A percentile compares a stretch with the other conserved stretches of the same genome.
These are phyloP conservation scores for Stegastes partitus DNA, from an alignment of 2,113 vertebrate species.

Conservation along the genomic window DNA sequence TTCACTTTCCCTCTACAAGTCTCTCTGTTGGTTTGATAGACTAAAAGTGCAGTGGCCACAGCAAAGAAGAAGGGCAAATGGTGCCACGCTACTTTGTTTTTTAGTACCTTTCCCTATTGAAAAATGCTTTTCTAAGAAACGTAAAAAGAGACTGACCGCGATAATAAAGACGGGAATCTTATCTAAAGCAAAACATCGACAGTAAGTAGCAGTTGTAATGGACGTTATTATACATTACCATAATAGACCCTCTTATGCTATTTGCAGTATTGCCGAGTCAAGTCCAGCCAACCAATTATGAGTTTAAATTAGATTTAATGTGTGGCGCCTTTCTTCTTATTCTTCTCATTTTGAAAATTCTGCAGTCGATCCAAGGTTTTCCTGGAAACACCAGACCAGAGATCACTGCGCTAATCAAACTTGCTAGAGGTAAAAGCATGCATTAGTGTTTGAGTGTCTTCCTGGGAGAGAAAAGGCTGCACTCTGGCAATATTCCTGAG, in stretches of 20 bases:
- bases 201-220: neutral
- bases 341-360: neutral
- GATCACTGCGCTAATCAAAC: neutral
- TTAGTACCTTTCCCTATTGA: neutral
- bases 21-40: slow-evolving; percentile 43
- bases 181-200: slow-evolving; percentile 1
- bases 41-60: slow-evolving; percentile 20
- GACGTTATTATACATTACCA: neutral
- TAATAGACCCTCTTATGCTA: no score
- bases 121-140: neutral
- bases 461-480: slow-evolving; percentile 19
- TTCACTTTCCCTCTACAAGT: slow-evolving; percentile 23
- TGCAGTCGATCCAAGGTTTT: neutral
- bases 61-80: slow-evolving; percentile 1
- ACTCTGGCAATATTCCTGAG: slow-evolving; percentile 12
- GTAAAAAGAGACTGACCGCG: neutral
- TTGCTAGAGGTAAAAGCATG: neutral
- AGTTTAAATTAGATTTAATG: neutral
- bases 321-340: neutral
- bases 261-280: neutral
- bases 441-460: neutral
- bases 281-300: neutral
- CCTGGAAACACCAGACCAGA: neutral
- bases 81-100: neutral
- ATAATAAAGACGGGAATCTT: neutral